A percentile compares a stretch with the other conserved stretches of the same genome.
Conservation (phyloP, 2,113 vertebrate species). For the Chiloscyllium plagiosum region DNA sequence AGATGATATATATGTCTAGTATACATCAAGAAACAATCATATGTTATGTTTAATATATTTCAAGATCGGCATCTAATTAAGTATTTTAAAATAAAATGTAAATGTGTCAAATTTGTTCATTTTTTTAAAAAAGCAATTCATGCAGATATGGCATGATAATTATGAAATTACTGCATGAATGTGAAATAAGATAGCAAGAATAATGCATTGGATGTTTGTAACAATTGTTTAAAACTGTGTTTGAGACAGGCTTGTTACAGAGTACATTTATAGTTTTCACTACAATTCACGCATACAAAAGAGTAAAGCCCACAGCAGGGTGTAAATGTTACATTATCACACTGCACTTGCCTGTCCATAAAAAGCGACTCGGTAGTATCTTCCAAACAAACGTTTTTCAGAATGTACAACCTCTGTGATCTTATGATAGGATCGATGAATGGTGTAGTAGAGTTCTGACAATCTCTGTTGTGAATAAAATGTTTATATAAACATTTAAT, state of each 20-base stretch:
- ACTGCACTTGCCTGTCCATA: constrained; percentile 81
- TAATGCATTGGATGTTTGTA: not conserved
- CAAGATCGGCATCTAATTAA: not conserved
- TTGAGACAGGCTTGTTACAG: not conserved
- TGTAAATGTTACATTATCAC: not conserved
- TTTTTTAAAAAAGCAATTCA: not conserved
- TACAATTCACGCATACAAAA: not conserved
- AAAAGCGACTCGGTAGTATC: constrained; percentile 93
- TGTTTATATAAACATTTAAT: not conserved
- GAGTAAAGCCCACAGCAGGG: not conserved
- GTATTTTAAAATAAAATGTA: not conserved
- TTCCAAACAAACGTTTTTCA: constrained; percentile 87
- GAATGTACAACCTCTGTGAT: constrained; percentile 95
- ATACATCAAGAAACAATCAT: no score
- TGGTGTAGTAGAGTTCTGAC: constrained; percentile 93
- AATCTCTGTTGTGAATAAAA: constrained; percentile 61
- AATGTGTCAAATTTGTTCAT: not conserved
- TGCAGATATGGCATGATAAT: not conserved
- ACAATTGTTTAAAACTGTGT: not conserved
- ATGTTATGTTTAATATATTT: no score
- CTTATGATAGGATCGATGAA: constrained; percentile 92
- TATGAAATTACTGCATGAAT: not conserved
- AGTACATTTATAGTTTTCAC: not conserved
- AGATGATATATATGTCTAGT: no score
- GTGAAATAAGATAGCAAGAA: not conserved